These are phyloP conservation scores for Enteromius viviparus DNA, from an alignment of 2,797 vertebrate species.

Conservation along the genomic window DNA sequence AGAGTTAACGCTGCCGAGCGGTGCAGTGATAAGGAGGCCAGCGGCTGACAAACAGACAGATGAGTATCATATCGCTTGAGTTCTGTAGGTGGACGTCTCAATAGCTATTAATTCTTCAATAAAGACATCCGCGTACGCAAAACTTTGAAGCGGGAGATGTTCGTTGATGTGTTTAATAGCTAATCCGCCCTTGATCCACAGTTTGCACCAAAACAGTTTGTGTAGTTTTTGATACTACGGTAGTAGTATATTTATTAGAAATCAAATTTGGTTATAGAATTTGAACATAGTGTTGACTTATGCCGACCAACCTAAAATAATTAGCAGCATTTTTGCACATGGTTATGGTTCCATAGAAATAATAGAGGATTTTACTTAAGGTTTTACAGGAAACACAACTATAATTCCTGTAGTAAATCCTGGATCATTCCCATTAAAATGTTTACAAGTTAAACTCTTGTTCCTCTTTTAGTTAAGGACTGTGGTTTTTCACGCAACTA, in stretches of 20 bases:
- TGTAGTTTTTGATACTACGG: not conserved
- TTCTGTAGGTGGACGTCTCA: constrained; percentile 61
- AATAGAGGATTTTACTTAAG: not conserved
- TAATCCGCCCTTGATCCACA: not conserved
- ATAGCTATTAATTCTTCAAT: constrained; percentile 54
- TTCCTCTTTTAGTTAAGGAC: not conserved
- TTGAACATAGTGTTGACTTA: not conserved
- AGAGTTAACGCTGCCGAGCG: constrained; percentile 60
- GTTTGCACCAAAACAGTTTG: not conserved
- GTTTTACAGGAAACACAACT: not conserved
- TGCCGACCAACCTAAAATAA: not conserved
- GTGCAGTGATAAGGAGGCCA: constrained; percentile 63
- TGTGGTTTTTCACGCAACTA: not conserved
- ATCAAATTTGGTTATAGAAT: not conserved
- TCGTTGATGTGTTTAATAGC: not conserved
- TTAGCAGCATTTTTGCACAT: not conserved
- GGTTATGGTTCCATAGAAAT: not conserved
- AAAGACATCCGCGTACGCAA: constrained; percentile 38
- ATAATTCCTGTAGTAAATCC: not conserved
- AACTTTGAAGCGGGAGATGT: constrained; percentile 39
- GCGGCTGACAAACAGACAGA: constrained; percentile 61
- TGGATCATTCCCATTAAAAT: not conserved
- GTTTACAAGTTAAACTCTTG: no score
- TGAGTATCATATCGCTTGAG: constrained; percentile 56
- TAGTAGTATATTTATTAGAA: not conserved